These are phyloP conservation scores for Eristalis tenax DNA, from an alignment of 2,888 invertebrate species.

Conservation along the genomic window DNA sequence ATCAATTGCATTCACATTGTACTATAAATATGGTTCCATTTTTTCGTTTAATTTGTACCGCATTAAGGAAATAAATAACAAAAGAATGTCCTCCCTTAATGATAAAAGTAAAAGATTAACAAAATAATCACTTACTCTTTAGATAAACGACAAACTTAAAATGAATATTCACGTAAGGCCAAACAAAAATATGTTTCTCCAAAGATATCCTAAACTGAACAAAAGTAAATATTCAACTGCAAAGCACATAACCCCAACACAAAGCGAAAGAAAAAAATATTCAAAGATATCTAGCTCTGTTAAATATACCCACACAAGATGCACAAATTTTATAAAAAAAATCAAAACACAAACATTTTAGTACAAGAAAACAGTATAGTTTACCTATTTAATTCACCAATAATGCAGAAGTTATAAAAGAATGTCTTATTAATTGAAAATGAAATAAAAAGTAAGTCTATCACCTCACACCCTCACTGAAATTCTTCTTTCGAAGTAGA, in stretches of 20 bases:
- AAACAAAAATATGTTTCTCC: background rate
- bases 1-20: constrained; percentile 41
- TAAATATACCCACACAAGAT: constrained; percentile 55
- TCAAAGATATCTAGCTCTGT: constrained; percentile 50
- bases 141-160: constrained; percentile 51
- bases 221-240: constrained; percentile 15
- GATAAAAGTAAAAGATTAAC: background rate
- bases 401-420: constrained; percentile 13
- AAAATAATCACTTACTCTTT: constrained; percentile 13
- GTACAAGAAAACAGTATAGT: constrained; percentile 54
- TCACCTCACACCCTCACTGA: constrained; percentile 75
- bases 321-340: constrained; percentile 66
- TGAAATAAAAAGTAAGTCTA: constrained; percentile 54
- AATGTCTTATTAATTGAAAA: constrained; percentile 31
- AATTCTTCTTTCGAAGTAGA: constrained; percentile 72
- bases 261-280: constrained; percentile 19
- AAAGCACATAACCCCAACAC: constrained; percentile 21
- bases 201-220: background rate
- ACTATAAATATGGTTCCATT: constrained; percentile 13
- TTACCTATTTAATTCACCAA: constrained; percentile 39
- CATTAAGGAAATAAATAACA: background rate
- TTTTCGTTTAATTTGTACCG: constrained; percentile 32
- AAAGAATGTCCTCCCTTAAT: constrained; percentile 4
- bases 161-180: constrained; percentile 20
- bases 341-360: constrained; percentile 27